Percentiles rank a stretch among this genome's conserved stretches.
Conservation (phyloP, 92 coral and sea anemone species). For the Umimayanthus chanpuru region DNA sequence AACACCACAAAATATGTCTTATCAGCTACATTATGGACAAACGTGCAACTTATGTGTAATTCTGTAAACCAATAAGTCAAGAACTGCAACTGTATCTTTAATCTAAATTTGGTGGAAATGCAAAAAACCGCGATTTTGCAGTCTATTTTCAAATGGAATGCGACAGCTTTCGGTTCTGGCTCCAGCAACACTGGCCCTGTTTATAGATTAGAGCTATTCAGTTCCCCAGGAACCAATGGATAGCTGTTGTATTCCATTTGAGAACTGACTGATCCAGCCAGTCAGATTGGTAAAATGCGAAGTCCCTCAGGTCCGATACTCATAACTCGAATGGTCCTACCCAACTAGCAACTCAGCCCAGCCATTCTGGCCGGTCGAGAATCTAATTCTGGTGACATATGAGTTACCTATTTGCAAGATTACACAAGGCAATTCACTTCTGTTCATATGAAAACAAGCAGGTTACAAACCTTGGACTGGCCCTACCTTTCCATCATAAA, state of each 20-base stretch:
- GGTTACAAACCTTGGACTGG: constrained; percentile 44
- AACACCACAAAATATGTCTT: neutral
- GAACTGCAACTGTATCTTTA: neutral
- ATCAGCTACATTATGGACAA: neutral
- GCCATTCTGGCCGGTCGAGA: neutral
- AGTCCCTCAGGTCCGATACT: too few relatives aligned
- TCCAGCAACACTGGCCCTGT: too few relatives aligned
- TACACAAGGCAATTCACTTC: neutral
- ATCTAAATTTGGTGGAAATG: neutral
- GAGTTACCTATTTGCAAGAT: neutral
- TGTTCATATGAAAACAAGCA: constrained; percentile 7
- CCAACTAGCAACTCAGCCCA: too few relatives aligned
- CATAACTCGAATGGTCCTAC: too few relatives aligned
- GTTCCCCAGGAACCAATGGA: too few relatives aligned
- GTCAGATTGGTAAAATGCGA: neutral
- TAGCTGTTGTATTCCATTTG: too few relatives aligned
- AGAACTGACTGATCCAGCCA: too few relatives aligned
- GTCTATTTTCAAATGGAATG: too few relatives aligned
- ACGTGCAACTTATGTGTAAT: neutral
- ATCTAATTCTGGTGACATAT: neutral
- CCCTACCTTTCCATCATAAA: constrained; percentile 47
- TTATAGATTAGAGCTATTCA: too few relatives aligned
- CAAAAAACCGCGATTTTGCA: too few relatives aligned
- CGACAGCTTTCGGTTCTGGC: too few relatives aligned
- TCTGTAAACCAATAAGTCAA: neutral